Base-by-base conservation (phyloP, 1,140 invertebrate species). In the Micrasema longulum region DNA sequence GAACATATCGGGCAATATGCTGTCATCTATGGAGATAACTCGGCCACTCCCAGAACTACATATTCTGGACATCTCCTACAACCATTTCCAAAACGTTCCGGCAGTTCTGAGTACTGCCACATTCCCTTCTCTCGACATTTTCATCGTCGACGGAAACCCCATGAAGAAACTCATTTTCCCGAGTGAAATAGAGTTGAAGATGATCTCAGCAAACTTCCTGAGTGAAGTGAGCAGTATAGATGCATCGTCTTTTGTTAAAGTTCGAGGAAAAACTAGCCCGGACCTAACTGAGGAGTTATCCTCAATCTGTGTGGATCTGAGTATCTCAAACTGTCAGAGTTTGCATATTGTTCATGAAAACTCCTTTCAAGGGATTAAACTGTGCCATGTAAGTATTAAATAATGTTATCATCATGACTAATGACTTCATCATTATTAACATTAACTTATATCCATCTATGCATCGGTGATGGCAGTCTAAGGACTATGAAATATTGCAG, bases 111-210 rank as follows among this genome's bases (percentile, higher is more conserved):
- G 71, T 73, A 78, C 78, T 7, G 77, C 80, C 68, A 77, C 75
- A 12, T 78, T 83, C 20, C 84, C 84, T 0, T 79, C 79, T 75
- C 79, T 85, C 71, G 78, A 81, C 66, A 80, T 81, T 22, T 74
- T 85, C 4, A 60, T 77, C 20, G 71, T 85, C 47, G 84, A 85
- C 73, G 84, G 84, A 22, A 85, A 85, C 72, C 82, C 82, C 2
- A 76, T 86, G 18, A 77, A 78, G 20, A 78, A 70, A 16, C 77
- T 86, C 72, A 81, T 81, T 64, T 85, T 86, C 63, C 81, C 84
- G 74, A 82, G 83, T 41, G 80, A 82, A 18, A 72, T 83, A n/a
- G 77, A 79, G 6, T 38, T 86, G 22, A 81, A 78, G 57, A 80
- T 63, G 76, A 73, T 86, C 53, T 82, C 80, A 26, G 80, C 84